Evolutionary conservation across 2,797 vertebrate species (phyloP).

Genomic region (Coilia nasus): DNA sequence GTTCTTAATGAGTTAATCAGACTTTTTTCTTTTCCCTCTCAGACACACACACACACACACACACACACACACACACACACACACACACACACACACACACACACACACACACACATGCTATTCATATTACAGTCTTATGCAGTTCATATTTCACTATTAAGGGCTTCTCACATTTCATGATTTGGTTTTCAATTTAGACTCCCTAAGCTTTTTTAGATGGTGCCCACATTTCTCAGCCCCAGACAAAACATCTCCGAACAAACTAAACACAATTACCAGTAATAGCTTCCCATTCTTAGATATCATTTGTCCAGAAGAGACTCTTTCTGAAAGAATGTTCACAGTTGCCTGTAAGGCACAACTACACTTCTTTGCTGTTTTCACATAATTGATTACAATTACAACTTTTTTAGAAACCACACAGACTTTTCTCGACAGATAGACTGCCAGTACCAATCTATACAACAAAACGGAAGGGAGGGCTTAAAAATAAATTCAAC

Average conservation of each 20-base stretch:
- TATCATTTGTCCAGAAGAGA: background rate
- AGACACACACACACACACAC: slow-evolving; percentile 45
- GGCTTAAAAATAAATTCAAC: slow-evolving; percentile 54
- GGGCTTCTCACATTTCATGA: background rate
- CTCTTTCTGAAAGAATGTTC: background rate
- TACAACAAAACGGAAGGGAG: slow-evolving; percentile 50
- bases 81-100: slow-evolving; percentile 46
- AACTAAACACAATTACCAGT: slow-evolving; percentile 12
- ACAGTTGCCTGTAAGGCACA: background rate
- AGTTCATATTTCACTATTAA: slow-evolving; percentile 12
- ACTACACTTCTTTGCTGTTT: background rate
- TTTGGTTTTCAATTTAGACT: slow-evolving; percentile 18
- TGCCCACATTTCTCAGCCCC: background rate
- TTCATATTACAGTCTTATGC: background rate
- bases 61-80: slow-evolving; percentile 3
- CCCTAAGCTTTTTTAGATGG: slow-evolving; percentile 23
- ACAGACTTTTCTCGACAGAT: slow-evolving; percentile 10
- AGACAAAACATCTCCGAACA: slow-evolving; percentile 45
- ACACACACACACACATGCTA: background rate
- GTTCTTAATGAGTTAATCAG: slow-evolving; percentile 76
- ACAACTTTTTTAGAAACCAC: background rate
- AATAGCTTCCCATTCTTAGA: background rate
- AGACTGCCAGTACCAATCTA: slow-evolving; percentile 42
- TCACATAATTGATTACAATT: background rate
- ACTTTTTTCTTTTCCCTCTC: slow-evolving; percentile 56